Conservation (phyloP, 2,888 invertebrate species). For the Tinea pellionella region DNA sequence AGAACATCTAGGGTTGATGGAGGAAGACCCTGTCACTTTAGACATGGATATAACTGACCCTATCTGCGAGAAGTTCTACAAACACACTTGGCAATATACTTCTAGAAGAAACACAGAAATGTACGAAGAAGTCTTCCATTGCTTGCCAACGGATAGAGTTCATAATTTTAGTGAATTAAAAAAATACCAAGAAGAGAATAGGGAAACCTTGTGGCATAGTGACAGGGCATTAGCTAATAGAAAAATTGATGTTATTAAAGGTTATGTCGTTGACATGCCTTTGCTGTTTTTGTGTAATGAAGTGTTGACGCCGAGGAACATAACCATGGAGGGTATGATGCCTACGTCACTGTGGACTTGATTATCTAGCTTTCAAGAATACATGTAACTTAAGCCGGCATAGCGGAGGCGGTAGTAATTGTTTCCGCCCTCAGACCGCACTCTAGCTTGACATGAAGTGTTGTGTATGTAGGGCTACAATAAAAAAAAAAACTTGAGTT, state of each 20-base stretch:
- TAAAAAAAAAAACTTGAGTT: no score
- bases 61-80: constrained; percentile 83
- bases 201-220: constrained; percentile 74
- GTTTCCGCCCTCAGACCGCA: no score
- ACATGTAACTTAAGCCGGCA: neutral
- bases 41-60: constrained; percentile 82
- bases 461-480: no score
- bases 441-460: no score
- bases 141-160: constrained; percentile 86
- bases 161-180: constrained; percentile 82
- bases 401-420: no score
- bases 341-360: constrained; percentile 94
- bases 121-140: constrained; percentile 92
- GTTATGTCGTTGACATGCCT: constrained; percentile 90
- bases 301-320: constrained; percentile 82
- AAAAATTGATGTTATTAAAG: constrained; percentile 81
- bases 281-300: constrained; percentile 90
- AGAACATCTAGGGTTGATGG: constrained; percentile 86
- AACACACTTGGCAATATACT: constrained; percentile 82
- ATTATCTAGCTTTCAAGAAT: constrained; percentile 17
- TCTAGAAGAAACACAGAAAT: constrained; percentile 87
- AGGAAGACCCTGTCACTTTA: constrained; percentile 51
- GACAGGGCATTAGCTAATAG: constrained; percentile 80
- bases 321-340: constrained; percentile 91
- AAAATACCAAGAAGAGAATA: constrained; percentile 77